Percentiles rank a stretch among this genome's conserved stretches.
phyloP scores from a whole-genome alignment of 64 coral and sea anemone species.

The Anthopleura sola region DNA sequence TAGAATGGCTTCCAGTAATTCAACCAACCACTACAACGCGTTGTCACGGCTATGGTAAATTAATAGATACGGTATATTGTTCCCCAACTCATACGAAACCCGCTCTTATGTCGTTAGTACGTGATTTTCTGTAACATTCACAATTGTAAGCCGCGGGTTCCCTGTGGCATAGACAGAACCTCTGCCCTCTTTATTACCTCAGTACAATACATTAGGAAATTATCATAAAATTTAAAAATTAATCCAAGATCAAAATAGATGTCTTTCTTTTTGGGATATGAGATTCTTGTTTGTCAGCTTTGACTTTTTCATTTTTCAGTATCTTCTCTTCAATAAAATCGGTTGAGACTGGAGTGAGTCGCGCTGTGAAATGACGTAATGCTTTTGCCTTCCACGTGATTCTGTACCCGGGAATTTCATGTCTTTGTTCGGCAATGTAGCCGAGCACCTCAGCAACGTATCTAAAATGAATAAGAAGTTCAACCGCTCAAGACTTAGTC shows the following conservation, averaged over 20 bases:
- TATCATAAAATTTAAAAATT: neutral
- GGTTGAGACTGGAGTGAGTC: slow-evolving; percentile 9
- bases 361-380: slow-evolving; percentile 53
- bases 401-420: slow-evolving; percentile 16
- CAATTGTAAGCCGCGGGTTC: too few relatives aligned
- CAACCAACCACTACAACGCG: too few relatives aligned
- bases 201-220: too few relatives aligned
- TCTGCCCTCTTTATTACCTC: too few relatives aligned
- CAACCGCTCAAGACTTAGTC: too few relatives aligned
- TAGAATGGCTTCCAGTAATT: too few relatives aligned
- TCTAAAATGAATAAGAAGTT: neutral
- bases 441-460: slow-evolving; percentile 56
- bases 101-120: too few relatives aligned
- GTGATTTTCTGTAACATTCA: too few relatives aligned
- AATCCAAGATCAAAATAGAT: neutral
- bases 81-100: too few relatives aligned
- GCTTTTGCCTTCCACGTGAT: slow-evolving; percentile 40
- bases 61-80: too few relatives aligned
- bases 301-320: neutral
- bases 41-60: too few relatives aligned
- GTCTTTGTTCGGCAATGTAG: slow-evolving; percentile 23
- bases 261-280: neutral
- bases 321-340: neutral
- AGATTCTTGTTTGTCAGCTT: neutral
- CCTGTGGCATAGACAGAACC: too few relatives aligned